Evolutionary conservation across 2,113 vertebrate species (phyloP).

Genomic region (Pseudopipra pipra): DNA sequence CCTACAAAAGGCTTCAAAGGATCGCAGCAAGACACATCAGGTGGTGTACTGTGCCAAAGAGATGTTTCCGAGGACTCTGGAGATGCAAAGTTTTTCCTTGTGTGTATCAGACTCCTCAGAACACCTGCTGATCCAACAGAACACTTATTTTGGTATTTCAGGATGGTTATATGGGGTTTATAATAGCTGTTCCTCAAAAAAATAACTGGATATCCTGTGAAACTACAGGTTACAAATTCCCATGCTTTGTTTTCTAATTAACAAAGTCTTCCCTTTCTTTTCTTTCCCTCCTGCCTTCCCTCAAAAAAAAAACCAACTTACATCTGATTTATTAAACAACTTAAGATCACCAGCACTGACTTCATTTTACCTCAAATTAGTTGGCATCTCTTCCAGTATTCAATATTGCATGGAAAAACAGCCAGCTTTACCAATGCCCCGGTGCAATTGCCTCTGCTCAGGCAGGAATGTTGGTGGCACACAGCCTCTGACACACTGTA

Average conservation of each 20-base stretch:
- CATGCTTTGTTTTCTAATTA: not conserved
- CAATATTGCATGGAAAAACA: not conserved
- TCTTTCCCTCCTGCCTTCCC: not conserved
- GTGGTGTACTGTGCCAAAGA: not conserved
- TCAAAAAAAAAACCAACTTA: not conserved
- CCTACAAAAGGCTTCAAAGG: constrained; percentile 24
- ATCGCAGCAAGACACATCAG: not conserved
- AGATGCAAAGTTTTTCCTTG: not conserved
- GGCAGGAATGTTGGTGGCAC: not conserved
- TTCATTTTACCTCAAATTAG: not conserved
- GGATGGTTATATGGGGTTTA: not conserved
- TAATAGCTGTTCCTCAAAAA: not conserved
- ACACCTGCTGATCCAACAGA: not conserved
- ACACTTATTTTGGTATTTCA: not conserved
- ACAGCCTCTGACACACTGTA: not conserved
- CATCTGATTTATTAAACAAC: not conserved
- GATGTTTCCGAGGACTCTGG: not conserved
- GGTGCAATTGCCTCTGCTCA: not conserved
- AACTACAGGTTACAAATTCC: not conserved
- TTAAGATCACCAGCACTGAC: not conserved
- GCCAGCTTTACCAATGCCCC: not conserved
- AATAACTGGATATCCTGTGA: not conserved
- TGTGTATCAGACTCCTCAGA: not conserved
- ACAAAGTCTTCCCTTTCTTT: not conserved
- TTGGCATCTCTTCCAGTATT: not conserved